These are phyloP conservation scores for Caenorhabditis brenneri DNA, from an alignment of 1,140 invertebrate genomes.

Conservation along the genomic window DNA sequence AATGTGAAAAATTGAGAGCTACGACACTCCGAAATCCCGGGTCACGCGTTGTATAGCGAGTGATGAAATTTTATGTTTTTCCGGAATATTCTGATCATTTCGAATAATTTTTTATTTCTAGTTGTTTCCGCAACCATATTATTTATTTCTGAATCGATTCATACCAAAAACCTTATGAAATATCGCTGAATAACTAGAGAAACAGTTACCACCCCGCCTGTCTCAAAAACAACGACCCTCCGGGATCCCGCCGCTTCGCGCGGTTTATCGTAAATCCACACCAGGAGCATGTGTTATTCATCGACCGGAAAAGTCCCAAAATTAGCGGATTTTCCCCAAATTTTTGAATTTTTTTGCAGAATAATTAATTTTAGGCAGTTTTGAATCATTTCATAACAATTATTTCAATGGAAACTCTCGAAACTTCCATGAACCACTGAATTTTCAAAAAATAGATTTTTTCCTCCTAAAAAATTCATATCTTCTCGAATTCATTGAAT, in stretches of 20 bases:
- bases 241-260: not conserved
- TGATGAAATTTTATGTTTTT: not conserved
- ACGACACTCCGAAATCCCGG: not conserved
- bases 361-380: not conserved
- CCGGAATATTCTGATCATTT: not conserved
- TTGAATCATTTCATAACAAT: not conserved
- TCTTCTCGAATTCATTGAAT: no score
- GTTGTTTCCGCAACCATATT: no score
- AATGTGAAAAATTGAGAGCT: not conserved
- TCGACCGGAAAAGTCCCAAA: not conserved
- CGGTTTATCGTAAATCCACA: constrained; percentile 24
- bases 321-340: not conserved
- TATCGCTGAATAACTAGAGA: not conserved
- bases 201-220: no score
- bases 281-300: not conserved
- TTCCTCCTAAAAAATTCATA: no score
- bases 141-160: not conserved
- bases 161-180: not conserved
- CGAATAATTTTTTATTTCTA: not conserved
- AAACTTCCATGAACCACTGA: not conserved
- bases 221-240: not conserved
- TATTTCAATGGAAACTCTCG: not conserved
- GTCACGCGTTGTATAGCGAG: not conserved
- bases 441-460: not conserved
- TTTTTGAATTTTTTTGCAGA: not conserved